Conservation (phyloP, 1,140 invertebrate species). For the Gryllus bimaculatus region DNA sequence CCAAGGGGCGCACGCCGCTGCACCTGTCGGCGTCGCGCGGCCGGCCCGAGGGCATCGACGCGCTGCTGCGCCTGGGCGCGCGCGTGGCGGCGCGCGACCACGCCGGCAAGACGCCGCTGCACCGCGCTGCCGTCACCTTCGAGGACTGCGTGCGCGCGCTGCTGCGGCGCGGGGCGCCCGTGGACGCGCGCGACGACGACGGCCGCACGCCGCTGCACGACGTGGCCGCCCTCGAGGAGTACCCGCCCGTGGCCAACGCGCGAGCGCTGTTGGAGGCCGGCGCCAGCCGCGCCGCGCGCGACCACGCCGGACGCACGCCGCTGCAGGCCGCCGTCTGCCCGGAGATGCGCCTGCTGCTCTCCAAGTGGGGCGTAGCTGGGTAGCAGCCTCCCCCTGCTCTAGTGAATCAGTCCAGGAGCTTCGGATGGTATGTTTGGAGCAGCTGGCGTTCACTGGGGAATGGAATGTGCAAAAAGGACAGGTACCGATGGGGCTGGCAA, state of each 20-base stretch:
- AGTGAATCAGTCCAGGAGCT: too few relatives aligned
- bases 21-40: background rate
- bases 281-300: background rate
- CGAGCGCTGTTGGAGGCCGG: conserved; percentile 14
- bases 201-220: conserved; percentile 61
- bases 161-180: background rate
- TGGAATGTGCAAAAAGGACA: too few relatives aligned
- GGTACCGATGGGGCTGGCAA: too few relatives aligned
- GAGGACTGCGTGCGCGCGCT: background rate
- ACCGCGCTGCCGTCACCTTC: background rate
- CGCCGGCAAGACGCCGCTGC: background rate
- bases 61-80: background rate
- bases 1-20: background rate
- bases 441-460: too few relatives aligned
- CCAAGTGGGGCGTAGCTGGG: background rate
- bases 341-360: background rate
- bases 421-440: too few relatives aligned
- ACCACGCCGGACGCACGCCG: background rate
- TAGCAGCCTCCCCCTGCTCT: background rate
- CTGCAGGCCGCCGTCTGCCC: background rate
- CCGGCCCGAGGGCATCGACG: background rate
- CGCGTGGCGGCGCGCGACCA: background rate
- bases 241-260: conserved; percentile 51
- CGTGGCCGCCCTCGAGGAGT: conserved; percentile 62
- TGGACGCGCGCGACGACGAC: conserved; percentile 9